A percentile compares a stretch with the other conserved stretches of the same genome.
Conservation (phyloP, 2,888 invertebrate genomes). For the Hydropsyche betteni region DNA sequence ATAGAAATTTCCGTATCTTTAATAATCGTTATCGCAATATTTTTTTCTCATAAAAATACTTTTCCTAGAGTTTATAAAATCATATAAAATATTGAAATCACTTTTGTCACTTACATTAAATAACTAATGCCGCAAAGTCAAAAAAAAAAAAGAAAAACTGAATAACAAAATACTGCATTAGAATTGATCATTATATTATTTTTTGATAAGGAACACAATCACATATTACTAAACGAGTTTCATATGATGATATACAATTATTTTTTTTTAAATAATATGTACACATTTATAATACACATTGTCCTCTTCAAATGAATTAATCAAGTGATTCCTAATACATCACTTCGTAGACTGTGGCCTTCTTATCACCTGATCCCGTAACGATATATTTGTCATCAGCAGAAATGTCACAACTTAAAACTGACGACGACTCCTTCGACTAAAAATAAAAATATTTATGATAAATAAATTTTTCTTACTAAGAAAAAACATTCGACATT, state of each 20-base stretch:
- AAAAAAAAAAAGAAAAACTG: constrained; percentile 23
- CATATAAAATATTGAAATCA: constrained; percentile 29
- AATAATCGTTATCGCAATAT: constrained; percentile 7
- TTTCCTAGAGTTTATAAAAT: constrained; percentile 22
- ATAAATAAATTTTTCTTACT: neutral
- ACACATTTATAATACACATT: constrained; percentile 21
- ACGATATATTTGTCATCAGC: constrained; percentile 98
- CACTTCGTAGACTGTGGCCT: constrained; percentile 97
- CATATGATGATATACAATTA: constrained; percentile 14
- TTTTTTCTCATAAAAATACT: constrained; percentile 27
- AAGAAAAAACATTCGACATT: no score
- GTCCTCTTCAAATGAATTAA: neutral
- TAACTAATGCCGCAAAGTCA: constrained; percentile 13
- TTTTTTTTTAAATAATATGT: constrained; percentile 22
- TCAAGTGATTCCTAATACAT: constrained; percentile 70
- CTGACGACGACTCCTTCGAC: constrained; percentile 97
- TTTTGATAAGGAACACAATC: constrained; percentile 37
- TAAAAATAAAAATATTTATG: constrained; percentile 61
- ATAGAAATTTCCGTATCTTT: constrained; percentile 16
- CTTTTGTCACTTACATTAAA: constrained; percentile 22
- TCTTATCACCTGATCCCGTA: constrained; percentile 97
- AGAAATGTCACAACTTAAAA: constrained; percentile 98
- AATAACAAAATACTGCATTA: constrained; percentile 14
- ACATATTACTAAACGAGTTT: constrained; percentile 37
- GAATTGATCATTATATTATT: constrained; percentile 18